Conservation (phyloP, 2,888 invertebrate species). For the Callyntrura sp. region DNA sequence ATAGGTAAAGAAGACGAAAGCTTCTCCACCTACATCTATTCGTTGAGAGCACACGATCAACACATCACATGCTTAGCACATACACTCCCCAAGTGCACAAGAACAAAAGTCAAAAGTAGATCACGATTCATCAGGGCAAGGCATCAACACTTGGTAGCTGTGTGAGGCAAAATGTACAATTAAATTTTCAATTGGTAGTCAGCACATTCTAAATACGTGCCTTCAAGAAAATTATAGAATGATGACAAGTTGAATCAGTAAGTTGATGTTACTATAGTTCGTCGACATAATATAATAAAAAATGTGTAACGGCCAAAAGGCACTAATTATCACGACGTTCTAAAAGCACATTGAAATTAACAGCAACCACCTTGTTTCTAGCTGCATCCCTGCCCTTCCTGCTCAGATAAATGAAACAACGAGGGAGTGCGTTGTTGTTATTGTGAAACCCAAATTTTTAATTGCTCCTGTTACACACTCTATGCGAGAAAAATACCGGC, state of each 20-base stretch:
- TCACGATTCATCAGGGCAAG: conserved; percentile 43
- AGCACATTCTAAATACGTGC: not conserved
- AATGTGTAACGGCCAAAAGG: conserved; percentile 22
- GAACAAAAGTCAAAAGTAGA: conserved; percentile 35
- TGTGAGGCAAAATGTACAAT: not conserved
- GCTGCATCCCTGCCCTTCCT: conserved; percentile 57
- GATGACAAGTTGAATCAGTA: not conserved
- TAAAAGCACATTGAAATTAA: conserved; percentile 8
- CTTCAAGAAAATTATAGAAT: not conserved
- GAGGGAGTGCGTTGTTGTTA: not conserved
- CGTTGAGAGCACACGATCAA: not conserved
- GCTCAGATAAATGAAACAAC: not conserved
- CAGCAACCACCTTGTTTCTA: conserved; percentile 16
- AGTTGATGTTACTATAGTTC: not conserved
- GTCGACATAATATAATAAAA: conserved; percentile 34
- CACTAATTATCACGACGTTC: conserved; percentile 45
- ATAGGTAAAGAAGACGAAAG: not conserved
- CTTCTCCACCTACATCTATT: conserved; percentile 45
- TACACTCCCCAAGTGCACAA: conserved; percentile 39
- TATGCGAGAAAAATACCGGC: not conserved
- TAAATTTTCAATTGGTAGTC: not conserved
- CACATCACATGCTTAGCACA: too few relatives aligned
- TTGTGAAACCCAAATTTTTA: not conserved
- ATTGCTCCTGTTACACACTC: conserved; percentile 33
- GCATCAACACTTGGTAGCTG: not conserved